Base-by-base conservation (phyloP, 2,888 invertebrate genomes). In the Parnassius smintheus region DNA sequence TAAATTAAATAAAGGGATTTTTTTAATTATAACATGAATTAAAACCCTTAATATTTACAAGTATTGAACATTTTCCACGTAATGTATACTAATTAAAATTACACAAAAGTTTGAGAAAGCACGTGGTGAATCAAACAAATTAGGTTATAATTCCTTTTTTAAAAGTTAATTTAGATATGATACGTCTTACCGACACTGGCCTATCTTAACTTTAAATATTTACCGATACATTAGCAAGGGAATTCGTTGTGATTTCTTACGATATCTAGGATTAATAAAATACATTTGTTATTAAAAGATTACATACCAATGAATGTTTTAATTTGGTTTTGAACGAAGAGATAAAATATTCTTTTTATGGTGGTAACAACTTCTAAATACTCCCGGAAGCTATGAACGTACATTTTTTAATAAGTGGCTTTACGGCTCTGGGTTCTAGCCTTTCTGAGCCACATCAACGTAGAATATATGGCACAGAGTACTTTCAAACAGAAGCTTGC, bases 91-190 rank as follows among this genome's bases (percentile, higher is more conserved):
- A 44, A 44, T 44, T 11, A 44, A 44, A 44, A 11, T 10, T 44
- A 11, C 9, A 11, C 11, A 44, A 46, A 51, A 59, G 50, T 55
- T 63, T 63, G 55, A 55, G 46, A 48, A 56, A 46, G 56, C 48
- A 44, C 55, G 49, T 12, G 54, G 25, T 18, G 25, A 2, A 46
- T 51, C 48, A 57, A 45, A 56, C 54, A 42, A 45, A 63, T 63
- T 63, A 63, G 45, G 59, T 63, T 59, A 56, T 63, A 59, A 59
- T 59, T 59, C 55, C 58, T 46, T 49, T 53, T 62, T 22, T 11
- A 45, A 55, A 59, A 59, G 11, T 10, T 11, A 54, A 55, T 62
- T 62, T 59, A 50, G 35, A 63, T 35, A 55, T 42, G 18, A 55
- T 61, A 45, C 62, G 49, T 53, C 54, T 22, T 12, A 22, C 25